phyloP scores from a whole-genome alignment of 1,140 invertebrate genomes.

The Eupeodes corollae region DNA sequence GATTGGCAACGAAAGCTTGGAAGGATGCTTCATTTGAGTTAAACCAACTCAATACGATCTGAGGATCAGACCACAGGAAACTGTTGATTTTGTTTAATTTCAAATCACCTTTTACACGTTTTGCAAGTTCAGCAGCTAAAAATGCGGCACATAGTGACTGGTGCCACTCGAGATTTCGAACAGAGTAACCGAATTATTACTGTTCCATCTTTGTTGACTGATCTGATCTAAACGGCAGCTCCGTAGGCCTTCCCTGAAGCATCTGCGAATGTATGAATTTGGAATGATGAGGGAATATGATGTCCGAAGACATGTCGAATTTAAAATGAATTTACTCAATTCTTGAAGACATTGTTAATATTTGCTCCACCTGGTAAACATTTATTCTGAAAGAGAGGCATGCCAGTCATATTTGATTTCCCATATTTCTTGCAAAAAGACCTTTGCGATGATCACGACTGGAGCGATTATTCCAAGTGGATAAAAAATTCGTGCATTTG shows the following conservation, averaged over 20 bases:
- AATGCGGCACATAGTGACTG: constrained; percentile 5
- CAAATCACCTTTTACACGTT: not conserved
- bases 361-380: constrained; percentile 11
- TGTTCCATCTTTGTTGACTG: not conserved
- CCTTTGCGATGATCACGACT: constrained; percentile 23
- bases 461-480: constrained; percentile 33
- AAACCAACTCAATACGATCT: no score
- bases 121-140: not conserved
- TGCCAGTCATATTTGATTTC: constrained; percentile 25
- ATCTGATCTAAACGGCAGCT: constrained; percentile 25
- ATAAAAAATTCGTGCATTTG: constrained; percentile 27
- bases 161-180: constrained; percentile 6
- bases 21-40: no score
- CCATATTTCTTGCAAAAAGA: constrained; percentile 34
- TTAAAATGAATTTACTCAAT: constrained; percentile 7
- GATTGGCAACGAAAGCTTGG: no score
- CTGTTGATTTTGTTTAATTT: no score
- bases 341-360: constrained; percentile 9
- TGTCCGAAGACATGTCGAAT: not conserved
- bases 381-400: constrained; percentile 8
- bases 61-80: no score
- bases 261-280: constrained; percentile 26
- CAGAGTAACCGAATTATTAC: constrained; percentile 3
- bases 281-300: not conserved
- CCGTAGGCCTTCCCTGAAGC: constrained; percentile 27